Conservation (phyloP, 2,797 vertebrate genomes). For the Harpagifer antarcticus region DNA sequence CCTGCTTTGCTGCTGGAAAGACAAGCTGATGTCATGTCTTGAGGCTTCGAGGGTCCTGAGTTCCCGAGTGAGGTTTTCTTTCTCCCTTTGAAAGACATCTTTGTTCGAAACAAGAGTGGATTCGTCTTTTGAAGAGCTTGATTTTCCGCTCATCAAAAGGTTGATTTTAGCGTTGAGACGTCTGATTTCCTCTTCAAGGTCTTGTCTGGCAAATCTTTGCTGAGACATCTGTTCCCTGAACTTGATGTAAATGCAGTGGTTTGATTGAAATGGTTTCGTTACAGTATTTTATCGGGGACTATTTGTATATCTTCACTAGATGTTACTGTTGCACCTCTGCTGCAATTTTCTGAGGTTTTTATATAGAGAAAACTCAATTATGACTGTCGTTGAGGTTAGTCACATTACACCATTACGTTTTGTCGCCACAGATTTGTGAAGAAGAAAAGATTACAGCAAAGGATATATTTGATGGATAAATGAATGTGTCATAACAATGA, state of each 20-base stretch:
- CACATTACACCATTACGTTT: neutral
- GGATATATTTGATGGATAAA: neutral
- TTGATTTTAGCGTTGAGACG: conserved; percentile 86
- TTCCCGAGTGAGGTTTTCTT: conserved; percentile 84
- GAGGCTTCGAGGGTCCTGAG: conserved; percentile 87
- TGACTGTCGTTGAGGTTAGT: neutral
- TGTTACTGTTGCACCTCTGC: neutral
- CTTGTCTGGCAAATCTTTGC: conserved; percentile 86
- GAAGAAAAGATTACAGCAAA: neutral
- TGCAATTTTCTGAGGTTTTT: neutral
- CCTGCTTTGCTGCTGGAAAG: conserved; percentile 89
- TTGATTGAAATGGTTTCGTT: neutral
- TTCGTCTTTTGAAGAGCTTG: conserved; percentile 87
- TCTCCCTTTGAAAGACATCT: conserved; percentile 86
- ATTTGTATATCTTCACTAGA: neutral
- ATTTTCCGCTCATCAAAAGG: conserved; percentile 78
- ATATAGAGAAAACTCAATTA: neutral
- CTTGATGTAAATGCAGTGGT: neutral
- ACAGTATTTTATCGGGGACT: neutral
- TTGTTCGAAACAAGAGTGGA: conserved; percentile 81
- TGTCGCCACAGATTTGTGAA: neutral
- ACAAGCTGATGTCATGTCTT: conserved; percentile 86
- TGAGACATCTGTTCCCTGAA: conserved; percentile 87
- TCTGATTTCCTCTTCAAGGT: conserved; percentile 88
- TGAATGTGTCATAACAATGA: neutral